phyloP scores from a whole-genome alignment of 1,140 invertebrate genomes.

The Battus philenor region DNA sequence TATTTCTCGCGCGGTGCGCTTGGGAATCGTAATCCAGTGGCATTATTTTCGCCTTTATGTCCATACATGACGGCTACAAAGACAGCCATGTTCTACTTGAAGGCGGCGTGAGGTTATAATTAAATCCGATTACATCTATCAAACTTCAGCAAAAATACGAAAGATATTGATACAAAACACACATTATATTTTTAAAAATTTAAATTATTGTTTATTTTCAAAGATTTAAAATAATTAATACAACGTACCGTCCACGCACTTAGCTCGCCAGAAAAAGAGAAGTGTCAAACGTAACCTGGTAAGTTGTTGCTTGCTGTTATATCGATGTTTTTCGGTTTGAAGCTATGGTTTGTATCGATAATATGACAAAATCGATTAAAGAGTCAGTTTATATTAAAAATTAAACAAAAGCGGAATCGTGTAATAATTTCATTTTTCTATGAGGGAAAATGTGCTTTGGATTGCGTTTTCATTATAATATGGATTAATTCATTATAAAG shows the following conservation, averaged over 20 bases:
- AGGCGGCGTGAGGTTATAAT: conserved; percentile 36
- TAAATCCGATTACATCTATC: conserved; percentile 37
- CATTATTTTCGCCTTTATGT: conserved; percentile 49
- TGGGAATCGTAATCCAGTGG: conserved; percentile 48
- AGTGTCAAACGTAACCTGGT: too few relatives aligned
- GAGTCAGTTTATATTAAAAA: too few relatives aligned
- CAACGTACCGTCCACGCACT: conserved; percentile 1
- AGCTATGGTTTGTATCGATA: too few relatives aligned
- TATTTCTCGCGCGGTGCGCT: conserved; percentile 22
- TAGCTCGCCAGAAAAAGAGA: conserved; percentile 9
- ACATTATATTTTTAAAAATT: not conserved
- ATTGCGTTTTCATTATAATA: too few relatives aligned
- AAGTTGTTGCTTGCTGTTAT: too few relatives aligned
- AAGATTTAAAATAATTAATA: not conserved
- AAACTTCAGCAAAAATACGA: conserved; percentile 5
- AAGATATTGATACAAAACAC: conserved; percentile 1
- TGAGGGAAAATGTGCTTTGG: too few relatives aligned
- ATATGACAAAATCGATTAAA: too few relatives aligned
- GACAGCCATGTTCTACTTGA: conserved; percentile 49
- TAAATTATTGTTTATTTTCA: not conserved
- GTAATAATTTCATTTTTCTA: too few relatives aligned
- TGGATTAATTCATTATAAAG: too few relatives aligned
- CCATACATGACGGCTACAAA: conserved; percentile 35
- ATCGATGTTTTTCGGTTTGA: too few relatives aligned
- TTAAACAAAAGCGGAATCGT: too few relatives aligned